Conservation (phyloP, 2,888 invertebrate genomes). For the Drosophila lacicola region DNA sequence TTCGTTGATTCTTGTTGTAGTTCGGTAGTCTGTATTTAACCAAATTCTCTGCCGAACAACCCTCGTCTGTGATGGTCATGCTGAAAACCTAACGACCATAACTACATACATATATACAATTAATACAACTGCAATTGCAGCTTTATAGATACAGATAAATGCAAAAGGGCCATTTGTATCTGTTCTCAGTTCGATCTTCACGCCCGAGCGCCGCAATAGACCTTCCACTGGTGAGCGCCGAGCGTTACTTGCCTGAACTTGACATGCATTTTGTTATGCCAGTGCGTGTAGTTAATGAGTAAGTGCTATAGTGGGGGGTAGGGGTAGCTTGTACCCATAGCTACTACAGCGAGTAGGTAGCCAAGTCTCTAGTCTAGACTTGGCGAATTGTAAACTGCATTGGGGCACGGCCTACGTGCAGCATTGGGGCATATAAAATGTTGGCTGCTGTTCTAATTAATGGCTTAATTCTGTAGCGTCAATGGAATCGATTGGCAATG, state of each 20-base stretch:
- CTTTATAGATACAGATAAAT: conserved; percentile 22
- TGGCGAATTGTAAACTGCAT: conserved; percentile 63
- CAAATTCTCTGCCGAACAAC: background rate
- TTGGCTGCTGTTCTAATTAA: conserved; percentile 64
- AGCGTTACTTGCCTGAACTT: conserved; percentile 64
- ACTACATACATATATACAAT: conserved; percentile 29
- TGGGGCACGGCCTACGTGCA: conserved; percentile 67
- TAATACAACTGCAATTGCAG: conserved; percentile 29
- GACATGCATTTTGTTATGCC: conserved; percentile 66
- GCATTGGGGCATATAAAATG: conserved; percentile 64
- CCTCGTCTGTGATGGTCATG: conserved; percentile 35
- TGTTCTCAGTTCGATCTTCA: conserved; percentile 72
- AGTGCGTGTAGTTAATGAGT: conserved; percentile 59
- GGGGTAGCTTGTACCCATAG: background rate
- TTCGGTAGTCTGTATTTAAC: no score
- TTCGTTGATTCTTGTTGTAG: no score
- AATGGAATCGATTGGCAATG: conserved; percentile 28
- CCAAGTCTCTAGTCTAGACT: conserved; percentile 59
- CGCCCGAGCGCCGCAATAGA: conserved; percentile 67
- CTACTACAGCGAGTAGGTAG: conserved; percentile 44
- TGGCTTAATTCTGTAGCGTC: conserved; percentile 47
- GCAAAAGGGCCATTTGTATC: conserved; percentile 45
- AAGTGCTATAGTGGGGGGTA: conserved; percentile 23
- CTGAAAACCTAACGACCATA: conserved; percentile 19
- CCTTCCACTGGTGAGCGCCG: conserved; percentile 45